Evolutionary conservation across 2,113 vertebrate species (phyloP).

Genomic region (Equus quagga): DNA sequence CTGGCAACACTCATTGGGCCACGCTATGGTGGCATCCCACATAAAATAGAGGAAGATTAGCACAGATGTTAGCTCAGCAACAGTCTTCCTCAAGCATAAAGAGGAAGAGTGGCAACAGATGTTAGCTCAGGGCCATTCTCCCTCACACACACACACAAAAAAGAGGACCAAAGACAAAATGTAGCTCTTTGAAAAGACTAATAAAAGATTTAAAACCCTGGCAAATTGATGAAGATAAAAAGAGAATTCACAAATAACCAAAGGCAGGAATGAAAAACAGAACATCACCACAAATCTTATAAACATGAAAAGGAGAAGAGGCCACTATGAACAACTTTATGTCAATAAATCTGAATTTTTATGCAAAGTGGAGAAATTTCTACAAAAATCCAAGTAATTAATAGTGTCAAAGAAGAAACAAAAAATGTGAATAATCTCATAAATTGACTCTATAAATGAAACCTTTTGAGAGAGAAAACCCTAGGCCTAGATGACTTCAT

Average conservation of each 20-base stretch:
- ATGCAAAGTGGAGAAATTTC: background rate
- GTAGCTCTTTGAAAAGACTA: background rate
- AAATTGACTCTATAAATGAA: background rate
- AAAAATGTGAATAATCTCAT: constrained; percentile 2
- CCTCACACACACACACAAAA: background rate
- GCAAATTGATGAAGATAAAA: constrained; percentile 12
- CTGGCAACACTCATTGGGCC: too few relatives aligned
- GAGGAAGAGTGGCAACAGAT: too few relatives aligned
- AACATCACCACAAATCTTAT: background rate
- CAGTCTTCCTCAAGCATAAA: too few relatives aligned
- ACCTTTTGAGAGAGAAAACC: background rate
- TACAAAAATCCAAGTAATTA: constrained; percentile 49
- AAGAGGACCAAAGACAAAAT: background rate
- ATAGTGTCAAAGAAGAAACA: background rate
- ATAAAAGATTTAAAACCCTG: background rate
- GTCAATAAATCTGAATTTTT: constrained; percentile 11
- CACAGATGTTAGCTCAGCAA: too few relatives aligned
- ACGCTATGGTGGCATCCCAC: too few relatives aligned
- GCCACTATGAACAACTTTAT: background rate
- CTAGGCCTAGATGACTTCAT: background rate
- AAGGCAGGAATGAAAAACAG: background rate
- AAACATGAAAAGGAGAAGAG: background rate
- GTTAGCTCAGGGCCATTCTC: too few relatives aligned
- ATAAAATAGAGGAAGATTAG: too few relatives aligned
- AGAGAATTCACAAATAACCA: background rate